Evolutionary conservation across 2,888 invertebrate genomes (phyloP), one percentile per base, ranked within the genome.

Genomic region (Chelonus formosanus): DNA sequence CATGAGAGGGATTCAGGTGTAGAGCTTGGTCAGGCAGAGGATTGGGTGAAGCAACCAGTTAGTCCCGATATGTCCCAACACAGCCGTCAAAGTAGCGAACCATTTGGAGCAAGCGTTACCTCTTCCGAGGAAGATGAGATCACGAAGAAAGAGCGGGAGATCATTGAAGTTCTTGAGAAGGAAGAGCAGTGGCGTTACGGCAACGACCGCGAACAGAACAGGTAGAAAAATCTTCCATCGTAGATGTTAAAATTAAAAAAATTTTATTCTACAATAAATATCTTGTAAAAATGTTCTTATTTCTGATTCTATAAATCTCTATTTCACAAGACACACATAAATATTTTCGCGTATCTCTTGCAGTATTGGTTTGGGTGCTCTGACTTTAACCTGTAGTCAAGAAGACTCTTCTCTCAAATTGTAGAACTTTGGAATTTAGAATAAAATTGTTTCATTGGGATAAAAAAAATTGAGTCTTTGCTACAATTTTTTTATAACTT

Each of bases 51-150:
- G 65, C 83, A 83, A 63, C 79, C 83, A 3, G 78, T 83, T 35
- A 84, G 84, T 54, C 84, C 84, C 0, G 84, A 83, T 67, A 84
- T 84, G 83, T 84, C 84, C 0, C 89, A 90, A 74, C 93, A 93
- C 77, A 92, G 92, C 77, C 89, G 93, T 75, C 93, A 93, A 80
- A 92, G 92, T 78, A 93, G 93, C 83, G 93, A 92, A 84, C 91
- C 91, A 3, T 91, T 90, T 83, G 86, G 85, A 7, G 91, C 91
- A 5, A 89, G 90, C 77, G 87, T 90, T 57, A 90, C 91, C 47
- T 92, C 92, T 5, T 85, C 86, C 6, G 93, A 93, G 78, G 94
- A 94, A 81, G 93, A 92, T 76, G 92, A 93, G 74, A 88, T 90
- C 74, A 86, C 86, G 45, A 88, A 89, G 77, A 89, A 89, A 72